Conservation (phyloP, 2,888 invertebrate species). For the Phengaris arion region DNA sequence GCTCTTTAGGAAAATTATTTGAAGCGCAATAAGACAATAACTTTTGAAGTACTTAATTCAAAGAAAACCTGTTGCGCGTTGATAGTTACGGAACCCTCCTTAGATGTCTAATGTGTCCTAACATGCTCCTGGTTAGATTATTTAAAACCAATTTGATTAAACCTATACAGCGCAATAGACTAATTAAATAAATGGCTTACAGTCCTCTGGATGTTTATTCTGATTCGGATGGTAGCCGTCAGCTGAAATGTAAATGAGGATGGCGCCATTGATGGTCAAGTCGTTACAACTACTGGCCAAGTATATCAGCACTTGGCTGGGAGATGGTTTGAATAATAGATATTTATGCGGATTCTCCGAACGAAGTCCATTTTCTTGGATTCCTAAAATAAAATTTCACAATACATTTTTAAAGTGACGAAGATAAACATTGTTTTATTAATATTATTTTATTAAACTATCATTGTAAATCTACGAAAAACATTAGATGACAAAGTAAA, state of each 20-base stretch:
- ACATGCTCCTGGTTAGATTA: too few species aligned
- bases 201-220: conserved; percentile 90
- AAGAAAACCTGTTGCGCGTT: too few species aligned
- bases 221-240: conserved; percentile 91
- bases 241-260: conserved; percentile 95
- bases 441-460: too few species aligned
- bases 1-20: too few species aligned
- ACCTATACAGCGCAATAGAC: too few species aligned
- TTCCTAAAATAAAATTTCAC: conserved; percentile 34
- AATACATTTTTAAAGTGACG: background rate
- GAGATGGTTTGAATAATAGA: conserved; percentile 95
- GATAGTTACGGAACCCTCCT: too few species aligned
- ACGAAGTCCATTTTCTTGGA: conserved; percentile 41
- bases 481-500: too few species aligned
- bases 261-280: conserved; percentile 92
- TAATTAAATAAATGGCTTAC: conserved; percentile 74
- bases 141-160: background rate
- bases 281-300: conserved; percentile 95
- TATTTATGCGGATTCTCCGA: conserved; percentile 95
- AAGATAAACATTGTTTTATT: too few species aligned
- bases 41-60: too few species aligned
- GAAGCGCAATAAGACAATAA: too few species aligned
- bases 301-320: conserved; percentile 95
- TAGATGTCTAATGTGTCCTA: too few species aligned
- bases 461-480: too few species aligned